Evolutionary conservation across 2,888 invertebrate species (phyloP).

Genomic region (Micoletzkya japonica): DNA sequence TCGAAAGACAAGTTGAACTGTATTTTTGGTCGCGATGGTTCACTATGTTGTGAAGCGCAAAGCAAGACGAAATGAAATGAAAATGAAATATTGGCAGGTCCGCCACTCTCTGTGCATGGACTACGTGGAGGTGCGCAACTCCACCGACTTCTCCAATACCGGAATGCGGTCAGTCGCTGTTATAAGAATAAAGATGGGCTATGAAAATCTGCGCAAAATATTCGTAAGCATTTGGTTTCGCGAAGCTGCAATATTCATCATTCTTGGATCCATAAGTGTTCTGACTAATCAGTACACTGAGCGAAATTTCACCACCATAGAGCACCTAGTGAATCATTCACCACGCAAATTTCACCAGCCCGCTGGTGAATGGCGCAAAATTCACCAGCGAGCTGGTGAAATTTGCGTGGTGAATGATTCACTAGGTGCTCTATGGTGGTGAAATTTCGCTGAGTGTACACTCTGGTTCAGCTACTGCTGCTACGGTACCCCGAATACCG

Average conservation of each 20-base stretch:
- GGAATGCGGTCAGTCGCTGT: slow-evolving; percentile 64
- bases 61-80: background rate
- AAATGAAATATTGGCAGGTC: slow-evolving; percentile 17
- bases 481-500: slow-evolving; percentile 59
- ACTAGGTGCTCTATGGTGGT: no score
- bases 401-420: no score
- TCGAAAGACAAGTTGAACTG: background rate
- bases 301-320: background rate
- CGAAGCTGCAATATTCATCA: no score
- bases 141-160: slow-evolving; percentile 64
- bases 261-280: background rate
- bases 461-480: slow-evolving; percentile 60
- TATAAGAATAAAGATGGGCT: no score
- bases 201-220: no score
- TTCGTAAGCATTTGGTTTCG: no score
- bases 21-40: background rate
- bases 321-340: background rate
- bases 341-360: background rate
- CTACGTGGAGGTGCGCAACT: slow-evolving; percentile 63
- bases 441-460: no score
- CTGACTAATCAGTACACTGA: background rate
- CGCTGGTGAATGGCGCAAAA: background rate
- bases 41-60: background rate
- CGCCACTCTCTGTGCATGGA: slow-evolving; percentile 64
- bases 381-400: no score